A percentile compares a stretch with the other conserved stretches of the same genome.
phyloP scores from a whole-genome alignment of 2,113 vertebrate species.

The Pluvialis apricaria region DNA sequence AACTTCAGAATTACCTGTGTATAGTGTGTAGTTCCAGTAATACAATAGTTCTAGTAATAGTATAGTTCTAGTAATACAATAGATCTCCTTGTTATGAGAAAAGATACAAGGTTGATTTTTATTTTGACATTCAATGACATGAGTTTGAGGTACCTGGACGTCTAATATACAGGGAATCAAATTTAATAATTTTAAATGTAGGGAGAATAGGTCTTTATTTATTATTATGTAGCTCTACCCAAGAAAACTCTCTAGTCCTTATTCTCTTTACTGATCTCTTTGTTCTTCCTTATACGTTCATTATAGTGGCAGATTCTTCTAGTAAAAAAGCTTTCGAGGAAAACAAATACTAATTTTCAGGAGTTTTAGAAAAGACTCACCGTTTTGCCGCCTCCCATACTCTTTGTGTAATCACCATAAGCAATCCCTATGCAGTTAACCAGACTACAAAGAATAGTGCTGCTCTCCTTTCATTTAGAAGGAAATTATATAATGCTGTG shows the following conservation, averaged over 20 bases:
- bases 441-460: not conserved
- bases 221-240: not conserved
- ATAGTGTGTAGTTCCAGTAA: not conserved
- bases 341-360: not conserved
- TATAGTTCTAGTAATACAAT: not conserved
- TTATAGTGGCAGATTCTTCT: not conserved
- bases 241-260: not conserved
- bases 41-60: not conserved
- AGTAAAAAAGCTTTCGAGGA: not conserved
- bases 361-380: not conserved
- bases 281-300: not conserved
- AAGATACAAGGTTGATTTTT: not conserved
- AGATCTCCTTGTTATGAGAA: not conserved
- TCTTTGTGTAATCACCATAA: not conserved
- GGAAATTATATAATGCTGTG: not conserved
- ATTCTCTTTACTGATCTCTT: not conserved
- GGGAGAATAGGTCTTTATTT: not conserved
- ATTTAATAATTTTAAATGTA: not conserved
- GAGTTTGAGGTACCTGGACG: not conserved
- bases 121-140: not conserved
- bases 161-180: not conserved
- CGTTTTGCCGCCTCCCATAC: not conserved
- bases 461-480: not conserved
- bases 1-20: not conserved
- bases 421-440: not conserved